Evolutionary conservation across 1,140 invertebrate genomes (phyloP), one percentile per base, ranked within the genome.

Genomic region (Lepidurus packardi): DNA sequence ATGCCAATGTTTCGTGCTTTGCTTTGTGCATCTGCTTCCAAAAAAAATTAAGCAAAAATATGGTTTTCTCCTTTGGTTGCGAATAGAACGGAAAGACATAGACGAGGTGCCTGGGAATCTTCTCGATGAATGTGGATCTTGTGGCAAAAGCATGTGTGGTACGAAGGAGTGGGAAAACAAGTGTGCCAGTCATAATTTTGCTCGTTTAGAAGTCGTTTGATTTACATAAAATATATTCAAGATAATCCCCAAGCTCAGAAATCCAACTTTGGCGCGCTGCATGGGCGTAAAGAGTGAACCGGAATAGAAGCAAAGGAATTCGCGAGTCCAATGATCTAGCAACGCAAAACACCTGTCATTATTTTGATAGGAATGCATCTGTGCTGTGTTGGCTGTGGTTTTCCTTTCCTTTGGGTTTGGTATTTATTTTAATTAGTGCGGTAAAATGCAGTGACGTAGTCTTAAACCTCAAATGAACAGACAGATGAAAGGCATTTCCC

Each of bases 11-110:
- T 65, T 65, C 53, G 13, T 65, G 53, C 21, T 65, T 65, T 65
- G 53, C 53, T 65, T 65, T 65, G 53, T 65, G 53, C 16, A 65
- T 65, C 53, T 65, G 9, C 53, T 65, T 65, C 53, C 53, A n/a
- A 65, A n/a, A 65, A 21, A 21, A 16, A 0, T 34, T 34, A 65
- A 65, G 21, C 16, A 65, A 65, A 65, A 21, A 65, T 21, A 1
- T 16, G 16, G 16, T 65, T 13, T 65, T 47, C 21, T 21, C 21
- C 13, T 65, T 65, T 13, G 16, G 53, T 65, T 65, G 53, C 53
- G 21, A 65, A 65, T 65, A 65, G 53, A 65, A 65, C 21, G 53
- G 53, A 65, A 65, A 65, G 53, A 65, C 21, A 65, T n/a, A 65
- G 6, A 65, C 16, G n/a, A 65, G 53, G 53, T 16, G 16, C 16